Evolutionary conservation across 2,113 vertebrate species (phyloP).

Genomic region (Prunella fulvescens): DNA sequence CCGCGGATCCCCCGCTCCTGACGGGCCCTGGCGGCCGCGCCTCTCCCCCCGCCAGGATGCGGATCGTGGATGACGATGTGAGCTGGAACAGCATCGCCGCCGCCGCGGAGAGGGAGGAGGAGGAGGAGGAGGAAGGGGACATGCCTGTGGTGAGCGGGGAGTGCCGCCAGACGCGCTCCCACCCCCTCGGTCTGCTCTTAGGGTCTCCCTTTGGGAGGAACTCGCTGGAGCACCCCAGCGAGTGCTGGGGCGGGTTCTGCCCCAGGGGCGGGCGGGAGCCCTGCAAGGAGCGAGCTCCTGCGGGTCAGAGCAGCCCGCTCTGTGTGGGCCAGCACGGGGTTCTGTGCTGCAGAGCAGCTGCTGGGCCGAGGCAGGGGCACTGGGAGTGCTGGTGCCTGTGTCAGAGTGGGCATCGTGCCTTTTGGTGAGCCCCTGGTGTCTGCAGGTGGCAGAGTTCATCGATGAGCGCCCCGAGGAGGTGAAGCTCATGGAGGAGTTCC

Average conservation of each 20-base stretch:
- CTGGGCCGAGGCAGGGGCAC: rapidly evolving
- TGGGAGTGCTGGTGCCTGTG: rapidly evolving
- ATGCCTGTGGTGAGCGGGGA: conserved; percentile 65
- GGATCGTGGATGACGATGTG: conserved; percentile 93
- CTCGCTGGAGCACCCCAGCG: rapidly evolving
- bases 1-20: too few species aligned
- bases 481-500: conserved; percentile 89
- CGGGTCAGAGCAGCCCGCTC: rapidly evolving
- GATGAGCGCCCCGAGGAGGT: conserved; percentile 91
- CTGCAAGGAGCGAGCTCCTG: too few species aligned
- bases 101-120: conserved; percentile 73
- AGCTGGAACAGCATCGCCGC: conserved; percentile 83
- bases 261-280: rapidly evolving
- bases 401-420: rapidly evolving
- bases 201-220: not conserved
- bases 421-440: rapidly evolving
- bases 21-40: not conserved
- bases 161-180: rapidly evolving
- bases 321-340: rapidly evolving
- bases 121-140: conserved; percentile 87
- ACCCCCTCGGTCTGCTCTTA: rapidly evolving
- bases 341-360: rapidly evolving
- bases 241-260: rapidly evolving
- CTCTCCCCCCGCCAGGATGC: conserved; percentile 75
- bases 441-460: conserved; percentile 89